phyloP scores from a whole-genome alignment of 2,888 invertebrate species.

The Holacanthella duospinosa region DNA sequence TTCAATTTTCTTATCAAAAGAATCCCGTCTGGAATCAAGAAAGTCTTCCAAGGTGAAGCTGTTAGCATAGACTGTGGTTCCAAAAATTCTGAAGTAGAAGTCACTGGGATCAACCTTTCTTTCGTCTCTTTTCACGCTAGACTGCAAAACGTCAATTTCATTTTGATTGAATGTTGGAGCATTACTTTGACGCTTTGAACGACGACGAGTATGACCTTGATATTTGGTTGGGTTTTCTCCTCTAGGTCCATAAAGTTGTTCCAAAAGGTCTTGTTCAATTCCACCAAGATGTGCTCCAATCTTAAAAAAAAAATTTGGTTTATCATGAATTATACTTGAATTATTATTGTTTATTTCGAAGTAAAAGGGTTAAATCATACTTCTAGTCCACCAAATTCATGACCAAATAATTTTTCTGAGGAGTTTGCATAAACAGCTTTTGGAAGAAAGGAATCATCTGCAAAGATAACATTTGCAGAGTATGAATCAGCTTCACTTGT shows the following conservation, averaged over 20 bases:
- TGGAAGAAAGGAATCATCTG: background rate
- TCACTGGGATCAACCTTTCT: conserved; percentile 43
- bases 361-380: too few relatives aligned
- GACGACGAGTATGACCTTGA: background rate
- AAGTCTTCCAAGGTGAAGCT: background rate
- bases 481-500: background rate
- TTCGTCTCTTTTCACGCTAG: conserved; percentile 18
- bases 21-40: background rate
- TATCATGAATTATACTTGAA: too few relatives aligned
- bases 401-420: background rate
- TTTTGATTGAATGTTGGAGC: conserved; percentile 7
- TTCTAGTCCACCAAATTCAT: background rate
- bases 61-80: conserved; percentile 53
- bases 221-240: background rate
- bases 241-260: background rate
- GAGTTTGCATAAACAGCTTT: background rate
- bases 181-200: background rate
- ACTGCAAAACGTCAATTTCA: background rate
- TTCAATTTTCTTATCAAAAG: conserved; percentile 47
- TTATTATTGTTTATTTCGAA: too few relatives aligned
- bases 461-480: background rate
- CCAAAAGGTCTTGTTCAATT: background rate
- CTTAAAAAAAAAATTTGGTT: too few relatives aligned
- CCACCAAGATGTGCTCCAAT: background rate
- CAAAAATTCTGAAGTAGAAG: conserved; percentile 72